phyloP scores from a whole-genome alignment of 1,140 invertebrate species.

The Caenorhabditis tropicalis region DNA sequence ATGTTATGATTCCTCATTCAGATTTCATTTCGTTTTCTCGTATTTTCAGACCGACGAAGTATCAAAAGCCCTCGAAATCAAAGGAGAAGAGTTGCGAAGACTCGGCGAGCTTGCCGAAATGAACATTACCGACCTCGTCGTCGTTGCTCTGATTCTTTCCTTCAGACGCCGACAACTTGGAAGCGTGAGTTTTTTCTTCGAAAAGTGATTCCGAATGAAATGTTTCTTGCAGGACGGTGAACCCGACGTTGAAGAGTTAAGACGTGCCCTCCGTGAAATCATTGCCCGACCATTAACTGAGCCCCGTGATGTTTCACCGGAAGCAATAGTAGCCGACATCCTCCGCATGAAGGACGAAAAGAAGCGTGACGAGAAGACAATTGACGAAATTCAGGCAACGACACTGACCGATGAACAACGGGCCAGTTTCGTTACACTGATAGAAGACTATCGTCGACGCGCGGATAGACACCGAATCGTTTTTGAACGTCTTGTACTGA shows the following conservation, averaged over 20 bases:
- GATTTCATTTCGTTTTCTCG: not conserved
- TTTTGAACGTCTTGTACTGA: constrained; percentile 3
- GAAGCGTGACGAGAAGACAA: constrained; percentile 26
- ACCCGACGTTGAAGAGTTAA: constrained; percentile 45
- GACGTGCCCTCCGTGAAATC: constrained; percentile 40
- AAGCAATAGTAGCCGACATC: constrained; percentile 35
- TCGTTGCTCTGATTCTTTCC: constrained; percentile 28
- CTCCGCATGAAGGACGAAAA: constrained; percentile 44
- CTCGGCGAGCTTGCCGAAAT: constrained; percentile 50
- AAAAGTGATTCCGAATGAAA: not conserved
- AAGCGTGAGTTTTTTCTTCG: not conserved
- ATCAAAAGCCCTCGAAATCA: constrained; percentile 30
- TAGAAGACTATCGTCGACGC: constrained; percentile 39
- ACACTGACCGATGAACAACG: constrained; percentile 32
- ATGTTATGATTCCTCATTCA: not conserved
- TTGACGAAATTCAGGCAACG: constrained; percentile 38
- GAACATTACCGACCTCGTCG: constrained; percentile 44
- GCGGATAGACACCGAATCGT: constrained; percentile 12
- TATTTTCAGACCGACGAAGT: constrained; percentile 49
- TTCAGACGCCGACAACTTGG: constrained; percentile 49
- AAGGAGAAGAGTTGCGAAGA: constrained; percentile 42
- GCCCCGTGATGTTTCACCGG: constrained; percentile 27
- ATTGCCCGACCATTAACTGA: constrained; percentile 17
- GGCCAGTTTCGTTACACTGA: constrained; percentile 29
- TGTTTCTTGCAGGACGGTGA: not conserved